These are phyloP conservation scores for Ochropacha duplaris DNA, from an alignment of 2,888 invertebrate genomes.

Conservation along the genomic window DNA sequence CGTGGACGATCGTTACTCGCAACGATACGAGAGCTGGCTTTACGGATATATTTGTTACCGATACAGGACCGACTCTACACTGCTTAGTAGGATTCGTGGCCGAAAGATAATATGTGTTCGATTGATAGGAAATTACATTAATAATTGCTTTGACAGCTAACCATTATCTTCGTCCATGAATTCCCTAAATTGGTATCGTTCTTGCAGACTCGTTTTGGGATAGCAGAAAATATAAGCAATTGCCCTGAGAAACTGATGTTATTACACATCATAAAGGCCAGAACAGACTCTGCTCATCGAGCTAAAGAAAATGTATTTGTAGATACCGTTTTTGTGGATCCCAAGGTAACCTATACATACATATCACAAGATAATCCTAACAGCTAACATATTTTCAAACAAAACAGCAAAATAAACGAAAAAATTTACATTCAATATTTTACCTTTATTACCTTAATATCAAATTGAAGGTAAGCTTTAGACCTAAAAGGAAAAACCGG, in stretches of 20 bases:
- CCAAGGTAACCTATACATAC: no score
- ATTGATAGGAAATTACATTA: slow-evolving; percentile 22
- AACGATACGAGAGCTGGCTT: slow-evolving; percentile 29
- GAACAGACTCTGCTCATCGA: no score
- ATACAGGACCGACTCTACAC: slow-evolving; percentile 12
- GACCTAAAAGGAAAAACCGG: slow-evolving; percentile 6
- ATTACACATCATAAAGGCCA: no score
- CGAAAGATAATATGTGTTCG: slow-evolving; percentile 24
- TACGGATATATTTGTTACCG: slow-evolving; percentile 9
- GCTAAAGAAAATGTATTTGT: no score
- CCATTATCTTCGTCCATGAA: slow-evolving; percentile 12
- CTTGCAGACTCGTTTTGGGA: no score
- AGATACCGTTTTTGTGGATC: no score
- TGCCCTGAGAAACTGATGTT: no score
- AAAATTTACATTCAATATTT: neutral
- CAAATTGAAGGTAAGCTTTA: neutral
- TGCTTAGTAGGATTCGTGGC: slow-evolving; percentile 27
- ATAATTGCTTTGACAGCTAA: slow-evolving; percentile 26
- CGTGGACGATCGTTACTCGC: slow-evolving; percentile 34
- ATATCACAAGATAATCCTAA: no score
- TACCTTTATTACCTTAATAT: neutral
- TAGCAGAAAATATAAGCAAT: no score
- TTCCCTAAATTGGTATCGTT: neutral
- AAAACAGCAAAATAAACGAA: neutral
- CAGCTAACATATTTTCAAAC: neutral